Conservation (phyloP, 2,797 vertebrate species). For the Ciconia nigra region DNA sequence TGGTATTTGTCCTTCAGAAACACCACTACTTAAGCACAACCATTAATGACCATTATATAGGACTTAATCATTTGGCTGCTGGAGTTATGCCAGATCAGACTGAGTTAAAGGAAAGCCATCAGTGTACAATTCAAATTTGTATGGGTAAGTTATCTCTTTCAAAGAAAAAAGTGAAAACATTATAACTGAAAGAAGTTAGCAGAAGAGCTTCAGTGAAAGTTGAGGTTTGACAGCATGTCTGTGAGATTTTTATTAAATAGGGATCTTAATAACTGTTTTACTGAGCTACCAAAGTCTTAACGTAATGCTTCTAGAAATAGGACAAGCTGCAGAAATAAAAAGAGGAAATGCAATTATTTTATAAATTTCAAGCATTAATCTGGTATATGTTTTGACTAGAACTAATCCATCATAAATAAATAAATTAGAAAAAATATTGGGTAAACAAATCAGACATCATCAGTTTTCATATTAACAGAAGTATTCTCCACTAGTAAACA, state of each 20-base stretch:
- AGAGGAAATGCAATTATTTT: neutral
- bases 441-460: neutral
- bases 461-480: neutral
- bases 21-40: neutral
- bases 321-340: neutral
- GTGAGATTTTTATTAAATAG: neutral
- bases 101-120: neutral
- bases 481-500: neutral
- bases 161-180: neutral
- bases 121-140: neutral
- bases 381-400: neutral
- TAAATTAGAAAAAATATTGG: neutral
- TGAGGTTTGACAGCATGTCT: neutral
- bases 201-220: neutral
- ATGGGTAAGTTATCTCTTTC: neutral
- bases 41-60: neutral
- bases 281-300: neutral
- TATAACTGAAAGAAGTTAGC: neutral
- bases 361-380: neutral
- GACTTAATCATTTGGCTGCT: neutral
- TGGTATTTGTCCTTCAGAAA: neutral
- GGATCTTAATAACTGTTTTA: neutral
- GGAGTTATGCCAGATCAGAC: neutral
- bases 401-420: neutral
- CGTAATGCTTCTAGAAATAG: neutral